Conservation (phyloP, 2,113 vertebrate genomes). For the Stigmatopora argus region DNA sequence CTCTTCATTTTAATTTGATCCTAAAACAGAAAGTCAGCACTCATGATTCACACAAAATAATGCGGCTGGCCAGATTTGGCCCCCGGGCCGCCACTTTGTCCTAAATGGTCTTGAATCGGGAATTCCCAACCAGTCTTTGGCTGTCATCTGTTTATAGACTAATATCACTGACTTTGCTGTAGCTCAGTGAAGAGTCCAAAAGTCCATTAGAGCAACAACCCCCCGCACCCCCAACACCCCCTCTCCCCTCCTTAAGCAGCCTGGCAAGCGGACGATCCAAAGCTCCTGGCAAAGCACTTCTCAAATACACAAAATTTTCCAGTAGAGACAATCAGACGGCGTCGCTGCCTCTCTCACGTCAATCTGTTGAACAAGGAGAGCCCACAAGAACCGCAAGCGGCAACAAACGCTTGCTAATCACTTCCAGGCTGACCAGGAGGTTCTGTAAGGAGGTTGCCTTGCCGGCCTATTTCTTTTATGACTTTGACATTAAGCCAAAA, state of each 20-base stretch:
- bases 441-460: not conserved
- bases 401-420: slow-evolving; percentile 59
- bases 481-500: slow-evolving; percentile 30
- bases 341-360: not conserved
- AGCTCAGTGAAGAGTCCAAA: not conserved
- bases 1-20: too few relatives aligned
- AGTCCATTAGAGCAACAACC: not conserved
- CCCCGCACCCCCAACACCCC: not conserved
- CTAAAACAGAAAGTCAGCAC: too few relatives aligned
- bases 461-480: slow-evolving; percentile 6
- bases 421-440: slow-evolving; percentile 43
- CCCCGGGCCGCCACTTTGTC: too few relatives aligned
- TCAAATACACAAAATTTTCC: slow-evolving; percentile 29
- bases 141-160: not conserved
- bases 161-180: not conserved
- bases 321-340: slow-evolving; percentile 30
- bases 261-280: not conserved
- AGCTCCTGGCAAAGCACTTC: not conserved
- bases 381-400: slow-evolving; percentile 56
- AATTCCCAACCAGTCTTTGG: not conserved
- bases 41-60: too few relatives aligned
- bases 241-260: not conserved
- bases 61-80: too few relatives aligned
- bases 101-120: not conserved
- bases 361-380: slow-evolving; percentile 29